Evolutionary conservation across 2,113 vertebrate species (phyloP).

Genomic region (Apteryx owenii): DNA sequence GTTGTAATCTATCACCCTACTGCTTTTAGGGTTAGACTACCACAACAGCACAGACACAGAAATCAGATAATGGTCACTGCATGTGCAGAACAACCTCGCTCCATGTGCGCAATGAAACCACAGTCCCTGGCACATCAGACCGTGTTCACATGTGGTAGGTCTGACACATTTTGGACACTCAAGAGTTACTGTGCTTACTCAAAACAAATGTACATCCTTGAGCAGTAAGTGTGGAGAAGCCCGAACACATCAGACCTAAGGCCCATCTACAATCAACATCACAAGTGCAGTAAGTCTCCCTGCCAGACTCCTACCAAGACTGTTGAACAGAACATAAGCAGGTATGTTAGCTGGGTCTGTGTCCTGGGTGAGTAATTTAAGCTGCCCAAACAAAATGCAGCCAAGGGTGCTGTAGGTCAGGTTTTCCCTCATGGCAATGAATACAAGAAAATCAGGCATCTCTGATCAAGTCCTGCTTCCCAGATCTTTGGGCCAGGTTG

Average conservation of each 20-base stretch:
- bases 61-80: neutral
- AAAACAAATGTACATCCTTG: neutral
- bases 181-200: neutral
- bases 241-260: neutral
- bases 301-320: neutral
- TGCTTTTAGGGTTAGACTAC: neutral
- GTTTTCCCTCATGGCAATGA: neutral
- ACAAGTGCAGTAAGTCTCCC: neutral
- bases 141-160: neutral
- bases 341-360: neutral
- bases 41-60: neutral
- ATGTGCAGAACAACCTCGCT: neutral
- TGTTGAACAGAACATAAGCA: neutral
- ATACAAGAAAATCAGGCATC: neutral
- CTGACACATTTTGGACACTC: neutral
- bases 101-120: fast-evolving
- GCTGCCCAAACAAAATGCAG: neutral
- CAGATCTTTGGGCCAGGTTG: neutral
- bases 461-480: neutral
- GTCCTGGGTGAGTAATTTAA: neutral
- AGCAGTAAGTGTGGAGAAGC: neutral
- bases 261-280: neutral
- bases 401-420: neutral
- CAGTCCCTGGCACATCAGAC: neutral
- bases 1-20: neutral